Conservation (phyloP, 2,888 invertebrate species). For the Cantharis rustica region DNA sequence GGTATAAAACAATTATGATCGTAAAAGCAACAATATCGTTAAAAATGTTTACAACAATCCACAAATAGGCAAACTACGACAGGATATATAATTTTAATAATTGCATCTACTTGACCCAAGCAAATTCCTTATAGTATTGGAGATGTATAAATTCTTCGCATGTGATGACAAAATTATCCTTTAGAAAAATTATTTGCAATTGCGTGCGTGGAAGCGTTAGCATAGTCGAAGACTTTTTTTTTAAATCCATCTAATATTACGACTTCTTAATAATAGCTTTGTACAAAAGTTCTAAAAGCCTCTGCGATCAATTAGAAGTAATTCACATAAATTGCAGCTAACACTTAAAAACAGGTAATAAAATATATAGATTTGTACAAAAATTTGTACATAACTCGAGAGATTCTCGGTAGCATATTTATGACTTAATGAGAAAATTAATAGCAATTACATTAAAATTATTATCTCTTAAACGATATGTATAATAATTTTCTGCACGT, state of each 20-base stretch:
- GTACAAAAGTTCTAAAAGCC: neutral
- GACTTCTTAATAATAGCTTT: neutral
- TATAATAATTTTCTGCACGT: neutral
- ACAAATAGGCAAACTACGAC: neutral
- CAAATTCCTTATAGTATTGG: neutral
- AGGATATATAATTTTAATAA: neutral
- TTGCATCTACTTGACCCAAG: neutral
- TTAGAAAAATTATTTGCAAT: neutral
- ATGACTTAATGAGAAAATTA: neutral
- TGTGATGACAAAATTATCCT: neutral
- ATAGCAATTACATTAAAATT: neutral
- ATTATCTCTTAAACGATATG: neutral
- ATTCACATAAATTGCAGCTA: neutral
- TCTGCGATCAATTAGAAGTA: neutral
- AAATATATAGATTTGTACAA: neutral
- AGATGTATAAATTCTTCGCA: neutral
- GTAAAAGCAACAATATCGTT: neutral
- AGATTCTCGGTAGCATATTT: neutral
- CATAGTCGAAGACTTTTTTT: neutral
- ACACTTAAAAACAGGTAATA: neutral
- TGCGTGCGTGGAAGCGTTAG: neutral
- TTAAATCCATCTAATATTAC: neutral
- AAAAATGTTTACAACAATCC: neutral
- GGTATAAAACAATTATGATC: neutral
- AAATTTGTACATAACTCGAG: neutral